phyloP scores from a whole-genome alignment of 2,797 vertebrate species.

The Halcyon smyrnensis region DNA sequence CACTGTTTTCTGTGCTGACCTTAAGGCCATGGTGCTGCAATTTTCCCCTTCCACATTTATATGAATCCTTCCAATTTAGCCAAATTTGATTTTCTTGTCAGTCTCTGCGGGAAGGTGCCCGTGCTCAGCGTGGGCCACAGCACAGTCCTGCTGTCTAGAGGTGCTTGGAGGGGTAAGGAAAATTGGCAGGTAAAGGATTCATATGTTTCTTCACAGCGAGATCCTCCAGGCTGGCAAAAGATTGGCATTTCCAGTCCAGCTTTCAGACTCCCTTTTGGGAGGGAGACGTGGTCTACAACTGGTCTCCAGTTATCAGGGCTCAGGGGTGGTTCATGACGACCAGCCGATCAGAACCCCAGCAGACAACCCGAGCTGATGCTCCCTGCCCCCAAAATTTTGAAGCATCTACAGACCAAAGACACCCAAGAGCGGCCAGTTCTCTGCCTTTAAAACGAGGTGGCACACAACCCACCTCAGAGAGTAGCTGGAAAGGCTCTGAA shows the following conservation, averaged over 20 bases:
- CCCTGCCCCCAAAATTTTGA: background rate
- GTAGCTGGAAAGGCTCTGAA: background rate
- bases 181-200: background rate
- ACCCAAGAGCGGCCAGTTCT: background rate
- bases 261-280: background rate
- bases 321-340: background rate
- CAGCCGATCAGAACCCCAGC: background rate
- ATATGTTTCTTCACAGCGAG: background rate
- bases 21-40: background rate
- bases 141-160: background rate
- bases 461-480: background rate
- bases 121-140: background rate
- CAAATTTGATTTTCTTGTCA: background rate
- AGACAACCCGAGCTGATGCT: background rate
- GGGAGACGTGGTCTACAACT: background rate
- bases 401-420: background rate
- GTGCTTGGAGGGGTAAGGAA: background rate
- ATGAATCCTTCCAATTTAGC: background rate
- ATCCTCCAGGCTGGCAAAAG: background rate
- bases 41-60: background rate
- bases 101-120: background rate
- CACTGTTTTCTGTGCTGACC: background rate
- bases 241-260: background rate
- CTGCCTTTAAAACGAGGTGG: background rate
- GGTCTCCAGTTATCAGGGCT: background rate